Conservation (phyloP, 2,888 invertebrate species). For the Mantis religiosa region DNA sequence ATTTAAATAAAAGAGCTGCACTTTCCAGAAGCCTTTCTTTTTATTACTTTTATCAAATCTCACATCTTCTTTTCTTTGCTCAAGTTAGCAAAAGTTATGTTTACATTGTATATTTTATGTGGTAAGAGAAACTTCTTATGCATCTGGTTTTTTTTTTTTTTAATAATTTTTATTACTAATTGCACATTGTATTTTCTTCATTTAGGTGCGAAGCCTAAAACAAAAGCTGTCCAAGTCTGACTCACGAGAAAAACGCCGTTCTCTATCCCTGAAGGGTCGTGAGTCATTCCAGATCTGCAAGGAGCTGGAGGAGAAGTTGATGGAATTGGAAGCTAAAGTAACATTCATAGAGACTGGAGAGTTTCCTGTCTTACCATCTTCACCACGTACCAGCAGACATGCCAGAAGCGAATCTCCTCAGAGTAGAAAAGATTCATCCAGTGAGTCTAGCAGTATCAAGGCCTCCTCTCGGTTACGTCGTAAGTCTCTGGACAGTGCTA, state of each 20-base stretch:
- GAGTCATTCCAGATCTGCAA: constrained; percentile 76
- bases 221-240: constrained; percentile 76
- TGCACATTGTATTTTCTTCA: constrained; percentile 13
- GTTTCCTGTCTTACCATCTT: constrained; percentile 31
- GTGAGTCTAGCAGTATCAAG: constrained; percentile 46
- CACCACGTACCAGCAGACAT: constrained; percentile 36
- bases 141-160: too few species aligned
- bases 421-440: constrained; percentile 19
- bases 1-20: too few species aligned
- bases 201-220: constrained; percentile 59
- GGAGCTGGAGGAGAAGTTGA: constrained; percentile 79
- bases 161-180: not conserved
- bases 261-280: constrained; percentile 76
- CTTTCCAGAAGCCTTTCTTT: too few species aligned
- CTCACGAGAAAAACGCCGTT: constrained; percentile 71
- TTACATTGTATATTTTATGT: too few species aligned
- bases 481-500: constrained; percentile 74
- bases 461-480: constrained; percentile 59
- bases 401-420: constrained; percentile 40
- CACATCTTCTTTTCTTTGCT: too few species aligned
- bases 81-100: too few species aligned
- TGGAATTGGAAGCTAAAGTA: constrained; percentile 75
- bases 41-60: too few species aligned
- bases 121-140: too few species aligned
- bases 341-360: constrained; percentile 57